These are phyloP conservation scores for Zeuzera pyrina DNA, from an alignment of 2,888 invertebrate genomes.

Conservation along the genomic window DNA sequence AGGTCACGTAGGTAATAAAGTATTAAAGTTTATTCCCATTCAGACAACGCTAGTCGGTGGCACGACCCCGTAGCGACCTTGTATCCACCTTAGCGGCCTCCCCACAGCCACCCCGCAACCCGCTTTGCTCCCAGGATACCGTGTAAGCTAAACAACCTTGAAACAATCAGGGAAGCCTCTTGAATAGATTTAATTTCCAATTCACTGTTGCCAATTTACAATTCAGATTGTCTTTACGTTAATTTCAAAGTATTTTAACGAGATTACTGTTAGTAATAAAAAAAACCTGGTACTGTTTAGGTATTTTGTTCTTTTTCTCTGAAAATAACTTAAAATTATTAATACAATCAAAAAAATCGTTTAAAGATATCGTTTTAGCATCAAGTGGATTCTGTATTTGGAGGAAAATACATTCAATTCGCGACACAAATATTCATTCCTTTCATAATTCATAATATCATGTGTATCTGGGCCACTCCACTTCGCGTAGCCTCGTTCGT, in stretches of 20 bases:
- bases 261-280: too few species aligned
- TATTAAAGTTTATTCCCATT: too few species aligned
- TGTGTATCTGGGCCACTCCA: slow-evolving; percentile 24
- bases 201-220: slow-evolving; percentile 23
- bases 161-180: slow-evolving; percentile 39
- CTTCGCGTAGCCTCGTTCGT: slow-evolving; percentile 18
- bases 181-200: slow-evolving; percentile 33
- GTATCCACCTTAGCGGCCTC: slow-evolving; percentile 14
- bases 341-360: too few species aligned
- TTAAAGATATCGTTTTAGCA: too few species aligned
- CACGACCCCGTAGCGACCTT: slow-evolving; percentile 55
- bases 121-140: slow-evolving; percentile 31
- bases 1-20: too few species aligned
- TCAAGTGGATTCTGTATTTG: too few species aligned
- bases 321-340: too few species aligned
- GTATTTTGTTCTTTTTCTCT: too few species aligned
- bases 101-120: slow-evolving; percentile 21
- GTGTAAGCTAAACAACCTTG: slow-evolving; percentile 43
- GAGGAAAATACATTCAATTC: too few species aligned
- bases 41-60: too few species aligned
- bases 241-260: too few species aligned
- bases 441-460: slow-evolving; percentile 16
- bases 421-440: slow-evolving; percentile 1
- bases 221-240: slow-evolving; percentile 21
- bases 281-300: too few species aligned